A percentile compares a stretch with the other conserved stretches of the same genome.
Conservation (phyloP, 2,113 vertebrate genomes). For the Ondatra zibethicus region DNA sequence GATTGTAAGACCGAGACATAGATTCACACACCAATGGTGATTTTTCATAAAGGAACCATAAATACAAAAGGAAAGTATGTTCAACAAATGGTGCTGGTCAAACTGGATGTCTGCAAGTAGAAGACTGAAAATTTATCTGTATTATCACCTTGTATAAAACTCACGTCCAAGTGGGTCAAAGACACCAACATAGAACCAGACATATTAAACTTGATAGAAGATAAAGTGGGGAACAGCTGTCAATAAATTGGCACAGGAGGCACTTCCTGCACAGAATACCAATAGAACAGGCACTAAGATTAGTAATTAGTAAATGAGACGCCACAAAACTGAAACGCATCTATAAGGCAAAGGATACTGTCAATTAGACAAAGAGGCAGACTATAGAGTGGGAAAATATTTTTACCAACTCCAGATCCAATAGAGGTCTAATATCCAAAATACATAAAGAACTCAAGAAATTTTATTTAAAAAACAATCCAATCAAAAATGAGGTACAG, state of each 20-base stretch:
- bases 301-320: not conserved
- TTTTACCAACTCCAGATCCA: not conserved
- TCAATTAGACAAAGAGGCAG: not conserved
- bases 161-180: not conserved
- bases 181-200: not conserved
- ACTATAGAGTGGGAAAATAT: not conserved
- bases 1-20: not conserved
- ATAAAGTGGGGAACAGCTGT: not conserved
- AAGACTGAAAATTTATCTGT: not conserved
- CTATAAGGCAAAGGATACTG: not conserved
- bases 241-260: not conserved
- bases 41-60: not conserved
- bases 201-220: not conserved
- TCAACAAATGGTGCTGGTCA: not conserved
- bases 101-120: not conserved
- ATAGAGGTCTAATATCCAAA: not conserved
- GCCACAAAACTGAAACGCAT: not conserved
- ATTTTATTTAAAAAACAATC: not conserved
- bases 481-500: not conserved
- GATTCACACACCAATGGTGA: not conserved
- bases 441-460: not conserved
- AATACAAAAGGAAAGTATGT: not conserved
- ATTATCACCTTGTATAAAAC: not conserved
- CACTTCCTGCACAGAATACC: not conserved
- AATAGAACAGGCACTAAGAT: not conserved